A percentile compares a stretch with the other conserved stretches of the same genome.
Conservation (phyloP, 2,888 invertebrate genomes). For the Eupsilia transversa region DNA sequence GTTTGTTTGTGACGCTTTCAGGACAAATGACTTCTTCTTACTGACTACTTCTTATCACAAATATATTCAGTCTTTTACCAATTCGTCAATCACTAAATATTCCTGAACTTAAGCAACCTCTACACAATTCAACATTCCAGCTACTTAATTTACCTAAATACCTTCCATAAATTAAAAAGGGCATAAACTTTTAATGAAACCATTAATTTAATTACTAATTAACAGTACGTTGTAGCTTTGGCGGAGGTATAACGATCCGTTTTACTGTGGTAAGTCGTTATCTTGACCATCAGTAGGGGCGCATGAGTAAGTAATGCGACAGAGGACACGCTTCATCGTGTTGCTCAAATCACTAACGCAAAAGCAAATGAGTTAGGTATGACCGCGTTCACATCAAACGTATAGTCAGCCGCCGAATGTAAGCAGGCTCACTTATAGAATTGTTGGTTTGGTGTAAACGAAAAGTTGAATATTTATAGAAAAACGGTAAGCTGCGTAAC, state of each 20-base stretch:
- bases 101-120: too few species aligned
- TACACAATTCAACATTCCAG: neutral
- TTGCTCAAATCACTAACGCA: too few species aligned
- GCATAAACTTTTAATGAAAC: conserved; percentile 62
- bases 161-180: conserved; percentile 51
- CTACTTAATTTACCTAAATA: conserved; percentile 40
- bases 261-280: conserved; percentile 40
- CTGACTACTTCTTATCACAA: too few species aligned
- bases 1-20: too few species aligned
- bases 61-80: neutral
- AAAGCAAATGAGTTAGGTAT: neutral
- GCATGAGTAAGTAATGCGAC: conserved; percentile 26
- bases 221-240: conserved; percentile 57
- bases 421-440: too few species aligned
- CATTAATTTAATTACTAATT: conserved; percentile 65
- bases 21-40: too few species aligned
- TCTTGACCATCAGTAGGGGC: conserved; percentile 33
- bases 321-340: conserved; percentile 20
- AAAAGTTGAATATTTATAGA: too few species aligned
- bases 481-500: too few species aligned
- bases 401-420: too few species aligned
- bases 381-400: too few species aligned
- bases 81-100: neutral
- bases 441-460: too few species aligned
- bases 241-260: conserved; percentile 42